These are phyloP conservation scores for Crocuta crocuta DNA, from an alignment of 2,113 vertebrate species.

Conservation along the genomic window DNA sequence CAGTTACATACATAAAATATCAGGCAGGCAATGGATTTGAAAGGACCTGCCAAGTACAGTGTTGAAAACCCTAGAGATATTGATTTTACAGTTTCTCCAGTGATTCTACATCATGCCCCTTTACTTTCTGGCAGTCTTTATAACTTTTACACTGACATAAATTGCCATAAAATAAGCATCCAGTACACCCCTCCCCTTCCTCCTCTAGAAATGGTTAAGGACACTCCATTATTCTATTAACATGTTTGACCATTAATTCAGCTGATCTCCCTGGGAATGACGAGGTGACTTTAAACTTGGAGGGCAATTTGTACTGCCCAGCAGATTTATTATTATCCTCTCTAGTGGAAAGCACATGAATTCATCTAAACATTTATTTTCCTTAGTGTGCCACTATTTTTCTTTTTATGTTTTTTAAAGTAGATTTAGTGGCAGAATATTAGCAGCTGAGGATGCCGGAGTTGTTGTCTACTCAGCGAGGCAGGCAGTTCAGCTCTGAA, in stretches of 20 bases:
- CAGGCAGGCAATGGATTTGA: conserved; percentile 82
- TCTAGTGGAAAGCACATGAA: conserved; percentile 68
- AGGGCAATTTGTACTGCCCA: conserved; percentile 69
- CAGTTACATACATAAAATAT: conserved; percentile 85
- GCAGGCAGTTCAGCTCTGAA: conserved; percentile 23
- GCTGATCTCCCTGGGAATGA: conserved; percentile 74
- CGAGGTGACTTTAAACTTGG: conserved; percentile 74
- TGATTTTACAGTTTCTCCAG: conserved; percentile 88
- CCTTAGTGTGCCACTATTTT: conserved; percentile 57
- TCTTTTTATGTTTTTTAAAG: conserved; percentile 73
- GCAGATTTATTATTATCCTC: conserved; percentile 72
- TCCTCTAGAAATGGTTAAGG: conserved; percentile 83
- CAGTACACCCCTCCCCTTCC: conserved; percentile 75
- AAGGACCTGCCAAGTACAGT: conserved; percentile 82
- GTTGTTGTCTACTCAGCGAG: conserved; percentile 35
- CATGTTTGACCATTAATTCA: conserved; percentile 85
- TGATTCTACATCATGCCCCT: conserved; percentile 87
- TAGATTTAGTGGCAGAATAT: conserved; percentile 79
- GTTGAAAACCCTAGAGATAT: conserved; percentile 85
- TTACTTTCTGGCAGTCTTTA: conserved; percentile 88
- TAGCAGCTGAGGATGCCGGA: conserved; percentile 62
- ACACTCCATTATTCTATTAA: conserved; percentile 83
- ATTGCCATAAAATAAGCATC: conserved; percentile 86
- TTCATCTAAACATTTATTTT: conserved; percentile 79
- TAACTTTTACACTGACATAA: conserved; percentile 88